phyloP scores from a whole-genome alignment of 2,113 vertebrate genomes.

The Chloropsis cyanopogon region DNA sequence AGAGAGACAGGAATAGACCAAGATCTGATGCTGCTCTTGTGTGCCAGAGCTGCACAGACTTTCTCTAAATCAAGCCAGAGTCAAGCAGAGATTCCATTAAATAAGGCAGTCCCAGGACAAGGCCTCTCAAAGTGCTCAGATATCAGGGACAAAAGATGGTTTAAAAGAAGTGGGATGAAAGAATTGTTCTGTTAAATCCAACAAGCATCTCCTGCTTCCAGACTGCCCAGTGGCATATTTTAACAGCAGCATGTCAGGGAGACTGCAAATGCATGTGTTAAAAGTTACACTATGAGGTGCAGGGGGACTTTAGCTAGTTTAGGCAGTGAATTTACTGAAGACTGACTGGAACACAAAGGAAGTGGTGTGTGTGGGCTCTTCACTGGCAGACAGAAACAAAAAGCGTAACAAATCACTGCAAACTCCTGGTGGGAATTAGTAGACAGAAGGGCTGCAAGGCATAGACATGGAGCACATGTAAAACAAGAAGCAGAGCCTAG shows the following conservation, averaged over 20 bases:
- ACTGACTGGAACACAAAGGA: conserved; percentile 3
- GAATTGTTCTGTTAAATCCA: neutral
- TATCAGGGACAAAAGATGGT: neutral
- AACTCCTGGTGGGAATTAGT: neutral
- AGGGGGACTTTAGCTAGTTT: neutral
- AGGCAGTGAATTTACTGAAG: neutral
- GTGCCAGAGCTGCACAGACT: neutral
- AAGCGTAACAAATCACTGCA: neutral
- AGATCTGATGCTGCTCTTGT: neutral
- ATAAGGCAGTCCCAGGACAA: neutral
- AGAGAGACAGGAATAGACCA: neutral
- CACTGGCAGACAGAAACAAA: neutral
- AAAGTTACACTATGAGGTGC: neutral
- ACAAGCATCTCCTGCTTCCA: neutral
- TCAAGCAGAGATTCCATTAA: neutral
- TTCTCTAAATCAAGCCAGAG: neutral
- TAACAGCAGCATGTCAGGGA: neutral
- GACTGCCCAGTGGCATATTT: neutral
- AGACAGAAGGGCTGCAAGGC: neutral
- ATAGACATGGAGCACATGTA: neutral
- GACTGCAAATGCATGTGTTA: neutral
- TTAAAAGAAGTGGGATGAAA: neutral
- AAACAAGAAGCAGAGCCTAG: neutral
- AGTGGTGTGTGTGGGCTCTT: neutral
- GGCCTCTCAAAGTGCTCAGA: neutral